A percentile compares a stretch with the other conserved stretches of the same genome.
Conservation (phyloP, 2,888 invertebrate species). For the Tuberolachnus salignus region DNA sequence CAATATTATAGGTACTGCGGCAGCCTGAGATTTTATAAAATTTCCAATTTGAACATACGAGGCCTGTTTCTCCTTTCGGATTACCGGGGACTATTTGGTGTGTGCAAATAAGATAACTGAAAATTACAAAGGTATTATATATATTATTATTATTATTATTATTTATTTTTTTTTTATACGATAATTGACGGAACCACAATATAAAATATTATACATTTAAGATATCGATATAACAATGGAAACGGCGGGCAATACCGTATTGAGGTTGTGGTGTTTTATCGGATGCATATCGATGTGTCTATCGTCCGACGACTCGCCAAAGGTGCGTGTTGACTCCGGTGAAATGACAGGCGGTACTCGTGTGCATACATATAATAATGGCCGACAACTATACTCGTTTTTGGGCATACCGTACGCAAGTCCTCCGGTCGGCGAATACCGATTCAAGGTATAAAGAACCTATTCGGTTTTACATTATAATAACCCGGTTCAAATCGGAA, state of each 20-base stretch:
- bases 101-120: no score
- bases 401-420: constrained; percentile 59
- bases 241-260: neutral
- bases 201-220: no score
- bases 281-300: neutral
- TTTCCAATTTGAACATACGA: no score
- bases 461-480: neutral
- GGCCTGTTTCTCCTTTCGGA: no score
- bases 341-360: constrained; percentile 53
- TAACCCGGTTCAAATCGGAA: neutral
- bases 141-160: no score
- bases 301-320: constrained; percentile 17
- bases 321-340: constrained; percentile 55
- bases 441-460: constrained; percentile 59
- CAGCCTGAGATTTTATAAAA: no score
- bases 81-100: no score
- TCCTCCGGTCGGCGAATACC: constrained; percentile 59
- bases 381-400: constrained; percentile 57
- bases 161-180: no score
- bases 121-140: no score
- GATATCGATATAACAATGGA: no score
- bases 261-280: neutral
- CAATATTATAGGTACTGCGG: no score
- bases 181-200: no score
- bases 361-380: constrained; percentile 44